These are phyloP conservation scores for Euwallacea fornicatus DNA, from an alignment of 1,140 invertebrate genomes.

Conservation along the genomic window DNA sequence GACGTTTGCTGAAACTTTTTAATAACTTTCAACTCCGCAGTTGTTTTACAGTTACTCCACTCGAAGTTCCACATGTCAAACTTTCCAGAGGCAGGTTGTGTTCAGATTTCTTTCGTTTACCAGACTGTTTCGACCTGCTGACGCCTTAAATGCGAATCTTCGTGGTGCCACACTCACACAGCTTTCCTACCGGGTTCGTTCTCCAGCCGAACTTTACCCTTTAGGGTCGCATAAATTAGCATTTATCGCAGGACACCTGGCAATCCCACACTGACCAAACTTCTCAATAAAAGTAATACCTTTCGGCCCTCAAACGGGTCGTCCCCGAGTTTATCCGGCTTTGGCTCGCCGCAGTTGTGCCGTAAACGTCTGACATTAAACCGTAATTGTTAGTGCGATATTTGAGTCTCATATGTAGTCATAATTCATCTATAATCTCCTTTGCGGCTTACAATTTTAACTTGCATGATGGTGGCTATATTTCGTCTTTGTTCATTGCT, in stretches of 20 bases:
- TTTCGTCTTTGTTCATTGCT: neutral
- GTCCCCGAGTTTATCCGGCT: neutral
- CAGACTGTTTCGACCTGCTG: too few species aligned
- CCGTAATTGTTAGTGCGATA: conserved; percentile 14
- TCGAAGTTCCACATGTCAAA: neutral
- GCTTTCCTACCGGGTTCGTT: too few species aligned
- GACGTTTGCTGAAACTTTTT: conserved; percentile 4
- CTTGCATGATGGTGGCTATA: neutral
- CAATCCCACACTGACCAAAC: too few species aligned
- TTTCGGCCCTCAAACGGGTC: too few species aligned
- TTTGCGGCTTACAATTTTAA: conserved; percentile 22
- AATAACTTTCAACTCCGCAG: conserved; percentile 1
- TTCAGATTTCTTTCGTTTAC: neutral
- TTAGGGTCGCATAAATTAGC: too few species aligned
- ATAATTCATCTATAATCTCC: conserved; percentile 23
- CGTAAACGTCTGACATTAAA: conserved; percentile 17
- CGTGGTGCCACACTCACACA: too few species aligned
- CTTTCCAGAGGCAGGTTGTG: neutral
- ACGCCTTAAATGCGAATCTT: too few species aligned
- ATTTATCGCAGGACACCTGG: too few species aligned
- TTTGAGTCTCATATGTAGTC: conserved; percentile 23
- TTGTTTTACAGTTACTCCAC: neutral
- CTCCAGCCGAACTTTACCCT: too few species aligned
- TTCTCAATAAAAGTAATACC: too few species aligned
- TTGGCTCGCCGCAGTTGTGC: conserved; percentile 9